phyloP scores from a whole-genome alignment of 2,113 vertebrate genomes.

The Daubentonia madagascariensis region DNA sequence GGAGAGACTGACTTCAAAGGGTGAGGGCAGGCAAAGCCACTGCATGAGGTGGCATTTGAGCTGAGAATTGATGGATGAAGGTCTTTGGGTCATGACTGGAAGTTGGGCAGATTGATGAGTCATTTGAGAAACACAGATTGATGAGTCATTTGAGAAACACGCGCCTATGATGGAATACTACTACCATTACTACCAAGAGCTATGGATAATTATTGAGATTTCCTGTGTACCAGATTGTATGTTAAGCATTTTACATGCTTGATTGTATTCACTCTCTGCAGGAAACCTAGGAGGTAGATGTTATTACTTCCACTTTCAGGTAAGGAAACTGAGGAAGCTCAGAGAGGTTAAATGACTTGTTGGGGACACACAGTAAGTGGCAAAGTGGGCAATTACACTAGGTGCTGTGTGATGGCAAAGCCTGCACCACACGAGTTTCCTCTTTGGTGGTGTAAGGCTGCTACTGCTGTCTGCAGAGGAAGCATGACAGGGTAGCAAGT shows the following conservation, averaged over 20 bases:
- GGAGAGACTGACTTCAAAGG: background rate
- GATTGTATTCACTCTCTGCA: background rate
- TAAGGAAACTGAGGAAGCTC: background rate
- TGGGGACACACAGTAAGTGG: background rate
- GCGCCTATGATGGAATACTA: background rate
- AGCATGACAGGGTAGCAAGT: background rate
- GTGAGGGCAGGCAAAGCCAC: background rate
- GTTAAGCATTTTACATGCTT: background rate
- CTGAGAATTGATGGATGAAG: background rate
- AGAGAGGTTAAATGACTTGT: background rate
- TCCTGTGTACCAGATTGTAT: background rate
- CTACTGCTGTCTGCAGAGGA: background rate
- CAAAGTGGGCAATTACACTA: background rate
- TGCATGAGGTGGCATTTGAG: background rate
- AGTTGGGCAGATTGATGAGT: background rate
- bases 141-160: background rate
- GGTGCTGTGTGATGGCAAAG: background rate
- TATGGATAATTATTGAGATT: background rate
- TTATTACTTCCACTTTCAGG: background rate
- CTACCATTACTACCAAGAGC: background rate
- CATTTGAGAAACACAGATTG: background rate
- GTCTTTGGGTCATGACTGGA: background rate
- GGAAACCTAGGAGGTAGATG: background rate
- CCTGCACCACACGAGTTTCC: rapidly evolving
- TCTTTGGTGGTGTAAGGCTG: background rate